A percentile compares a stretch with the other conserved stretches of the same genome.
These are phyloP conservation scores for Scrobipalpa atriplicella DNA, from an alignment of 2,888 invertebrate species.

Conservation along the genomic window DNA sequence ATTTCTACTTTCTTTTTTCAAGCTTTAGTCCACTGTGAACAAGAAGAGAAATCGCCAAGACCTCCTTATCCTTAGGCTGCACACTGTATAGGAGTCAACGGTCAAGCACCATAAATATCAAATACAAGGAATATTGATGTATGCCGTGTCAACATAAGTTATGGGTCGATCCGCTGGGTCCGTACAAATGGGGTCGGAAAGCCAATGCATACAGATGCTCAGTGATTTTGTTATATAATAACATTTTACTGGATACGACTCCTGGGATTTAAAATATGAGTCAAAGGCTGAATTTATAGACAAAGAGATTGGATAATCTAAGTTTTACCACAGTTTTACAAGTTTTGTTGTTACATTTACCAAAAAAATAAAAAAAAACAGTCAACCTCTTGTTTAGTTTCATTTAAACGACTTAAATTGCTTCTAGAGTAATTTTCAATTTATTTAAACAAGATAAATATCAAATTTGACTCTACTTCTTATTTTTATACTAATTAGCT, in stretches of 20 bases:
- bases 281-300: too few species aligned
- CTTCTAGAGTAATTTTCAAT: too few species aligned
- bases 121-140: conserved; percentile 54
- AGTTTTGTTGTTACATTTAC: too few species aligned
- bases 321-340: too few species aligned
- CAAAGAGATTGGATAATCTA: too few species aligned
- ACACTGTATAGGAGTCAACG: conserved; percentile 35
- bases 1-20: too few species aligned
- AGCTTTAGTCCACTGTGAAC: neutral
- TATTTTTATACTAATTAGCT: too few species aligned
- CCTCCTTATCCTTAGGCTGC: neutral
- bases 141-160: conserved; percentile 61
- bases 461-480: too few species aligned
- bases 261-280: neutral
- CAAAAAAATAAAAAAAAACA: too few species aligned
- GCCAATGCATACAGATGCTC: conserved; percentile 65
- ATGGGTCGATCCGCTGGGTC: conserved; percentile 53
- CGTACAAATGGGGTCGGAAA: conserved; percentile 55
- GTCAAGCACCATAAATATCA: conserved; percentile 52
- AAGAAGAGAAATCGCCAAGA: neutral
- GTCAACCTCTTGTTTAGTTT: too few species aligned
- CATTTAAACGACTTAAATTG: too few species aligned
- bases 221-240: conserved; percentile 31
- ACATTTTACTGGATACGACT: conserved; percentile 35
- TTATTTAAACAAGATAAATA: too few species aligned